These are phyloP conservation scores for Nestor notabilis DNA, from an alignment of 2,113 vertebrate species.

Conservation along the genomic window DNA sequence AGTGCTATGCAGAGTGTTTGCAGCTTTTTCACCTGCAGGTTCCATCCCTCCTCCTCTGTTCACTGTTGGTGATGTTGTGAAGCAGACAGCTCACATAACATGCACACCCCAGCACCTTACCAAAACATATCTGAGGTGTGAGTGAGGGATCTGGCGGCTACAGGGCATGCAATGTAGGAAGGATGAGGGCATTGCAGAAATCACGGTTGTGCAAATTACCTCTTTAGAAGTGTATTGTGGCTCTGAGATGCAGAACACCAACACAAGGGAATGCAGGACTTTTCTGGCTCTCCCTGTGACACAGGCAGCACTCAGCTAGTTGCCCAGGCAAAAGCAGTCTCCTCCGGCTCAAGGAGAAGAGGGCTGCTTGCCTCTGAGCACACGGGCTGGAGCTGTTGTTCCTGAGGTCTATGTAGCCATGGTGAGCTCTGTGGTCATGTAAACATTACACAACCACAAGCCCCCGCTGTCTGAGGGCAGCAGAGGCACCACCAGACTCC, in stretches of 20 bases:
- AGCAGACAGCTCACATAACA: not conserved
- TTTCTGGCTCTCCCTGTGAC: not conserved
- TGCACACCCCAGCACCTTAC: not conserved
- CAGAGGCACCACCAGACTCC: not conserved
- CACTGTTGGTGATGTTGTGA: fast-evolving
- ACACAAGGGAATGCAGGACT: not conserved
- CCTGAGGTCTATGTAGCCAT: slow-evolving; percentile 42
- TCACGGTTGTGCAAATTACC: not conserved
- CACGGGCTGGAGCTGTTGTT: not conserved
- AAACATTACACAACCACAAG: slow-evolving; percentile 56
- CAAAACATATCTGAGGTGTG: not conserved
- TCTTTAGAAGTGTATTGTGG: not conserved
- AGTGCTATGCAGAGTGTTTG: not conserved
- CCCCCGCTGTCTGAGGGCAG: slow-evolving; percentile 35
- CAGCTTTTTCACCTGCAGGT: not conserved
- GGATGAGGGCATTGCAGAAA: not conserved
- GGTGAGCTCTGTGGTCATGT: slow-evolving; percentile 60
- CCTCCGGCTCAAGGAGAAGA: not conserved
- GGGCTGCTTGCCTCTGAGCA: not conserved
- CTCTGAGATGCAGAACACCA: not conserved
- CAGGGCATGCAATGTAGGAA: fast-evolving
- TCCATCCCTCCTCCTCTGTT: not conserved
- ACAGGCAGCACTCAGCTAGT: not conserved
- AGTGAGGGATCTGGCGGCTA: not conserved
- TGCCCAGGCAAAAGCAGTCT: not conserved